Percentiles rank a stretch among this genome's conserved stretches.
Conservation (phyloP, 1,140 invertebrate genomes). For the Arctopsyche grandis region DNA sequence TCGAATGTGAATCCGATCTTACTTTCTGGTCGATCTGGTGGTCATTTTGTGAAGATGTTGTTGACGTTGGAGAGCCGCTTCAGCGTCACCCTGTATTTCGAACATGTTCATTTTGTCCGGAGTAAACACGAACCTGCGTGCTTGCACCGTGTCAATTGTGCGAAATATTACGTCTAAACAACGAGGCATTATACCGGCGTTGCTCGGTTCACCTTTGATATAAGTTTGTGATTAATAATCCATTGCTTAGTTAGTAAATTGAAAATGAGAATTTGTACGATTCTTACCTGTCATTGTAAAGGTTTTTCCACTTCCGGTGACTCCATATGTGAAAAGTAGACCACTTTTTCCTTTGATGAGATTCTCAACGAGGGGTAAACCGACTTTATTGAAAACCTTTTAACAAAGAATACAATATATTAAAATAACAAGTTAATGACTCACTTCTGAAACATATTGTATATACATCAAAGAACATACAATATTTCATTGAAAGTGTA, state of each 20-base stretch:
- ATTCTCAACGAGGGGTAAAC: conserved; percentile 86
- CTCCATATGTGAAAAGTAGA: conserved; percentile 94
- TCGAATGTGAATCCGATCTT: background rate
- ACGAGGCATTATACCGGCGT: conserved; percentile 88
- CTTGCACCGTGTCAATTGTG: conserved; percentile 81
- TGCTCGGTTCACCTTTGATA: conserved; percentile 69
- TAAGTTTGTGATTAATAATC: background rate
- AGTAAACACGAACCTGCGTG: conserved; percentile 88
- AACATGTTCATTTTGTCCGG: conserved; percentile 95
- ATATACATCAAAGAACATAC: too few relatives aligned
- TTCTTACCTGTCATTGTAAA: conserved; percentile 87
- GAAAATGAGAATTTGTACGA: conserved; percentile 69
- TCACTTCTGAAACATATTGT: too few relatives aligned
- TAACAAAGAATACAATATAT: conserved; percentile 18
- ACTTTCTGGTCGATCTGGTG: conserved; percentile 48
- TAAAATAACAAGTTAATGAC: background rate
- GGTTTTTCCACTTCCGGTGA: conserved; percentile 96
- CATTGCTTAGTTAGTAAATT: background rate
- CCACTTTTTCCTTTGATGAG: conserved; percentile 86
- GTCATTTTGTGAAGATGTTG: conserved; percentile 58
- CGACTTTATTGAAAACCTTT: conserved; percentile 80
- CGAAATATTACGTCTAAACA: conserved; percentile 94
- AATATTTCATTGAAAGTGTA: too few relatives aligned
- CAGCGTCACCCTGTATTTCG: conserved; percentile 86
- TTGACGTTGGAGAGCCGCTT: conserved; percentile 85